These are phyloP conservation scores for Atta cephalotes DNA, from an alignment of 1,140 invertebrate genomes.

Conservation along the genomic window DNA sequence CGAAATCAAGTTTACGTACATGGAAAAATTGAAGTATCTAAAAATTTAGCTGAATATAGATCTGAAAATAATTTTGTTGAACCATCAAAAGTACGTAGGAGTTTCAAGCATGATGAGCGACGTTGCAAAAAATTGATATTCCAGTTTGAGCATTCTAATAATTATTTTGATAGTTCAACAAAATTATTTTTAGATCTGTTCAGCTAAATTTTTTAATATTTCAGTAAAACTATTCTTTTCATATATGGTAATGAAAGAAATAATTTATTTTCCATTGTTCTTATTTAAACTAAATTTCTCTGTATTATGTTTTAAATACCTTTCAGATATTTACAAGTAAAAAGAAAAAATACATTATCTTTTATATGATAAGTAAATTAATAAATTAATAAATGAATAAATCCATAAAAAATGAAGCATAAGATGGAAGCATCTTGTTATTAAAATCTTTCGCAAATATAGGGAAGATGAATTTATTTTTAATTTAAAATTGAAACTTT, in stretches of 20 bases:
- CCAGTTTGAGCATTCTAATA: too few species aligned
- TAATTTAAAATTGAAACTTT: conserved; percentile 11
- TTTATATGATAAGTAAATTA: not conserved
- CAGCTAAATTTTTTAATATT: too few species aligned
- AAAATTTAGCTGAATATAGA: too few species aligned
- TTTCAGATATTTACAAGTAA: not conserved
- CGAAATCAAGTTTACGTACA: not conserved
- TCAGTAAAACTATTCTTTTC: too few species aligned
- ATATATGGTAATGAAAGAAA: not conserved
- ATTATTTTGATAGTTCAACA: too few species aligned
- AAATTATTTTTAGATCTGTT: too few species aligned
- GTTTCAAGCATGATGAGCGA: too few species aligned
- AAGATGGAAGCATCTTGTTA: not conserved
- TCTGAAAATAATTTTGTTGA: too few species aligned
- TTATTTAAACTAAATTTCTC: not conserved
- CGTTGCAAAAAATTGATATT: too few species aligned
- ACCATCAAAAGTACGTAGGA: too few species aligned
- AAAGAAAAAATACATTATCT: not conserved
- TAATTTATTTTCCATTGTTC: not conserved
- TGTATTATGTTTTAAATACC: conserved; percentile 1
- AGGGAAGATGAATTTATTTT: not conserved
- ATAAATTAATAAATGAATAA: not conserved
- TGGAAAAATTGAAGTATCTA: too few species aligned
- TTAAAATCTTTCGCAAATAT: conserved; percentile 1
- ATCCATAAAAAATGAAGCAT: not conserved